Base-by-base conservation (phyloP, 2,888 invertebrate genomes). In the Strigamia transsilvanica region DNA sequence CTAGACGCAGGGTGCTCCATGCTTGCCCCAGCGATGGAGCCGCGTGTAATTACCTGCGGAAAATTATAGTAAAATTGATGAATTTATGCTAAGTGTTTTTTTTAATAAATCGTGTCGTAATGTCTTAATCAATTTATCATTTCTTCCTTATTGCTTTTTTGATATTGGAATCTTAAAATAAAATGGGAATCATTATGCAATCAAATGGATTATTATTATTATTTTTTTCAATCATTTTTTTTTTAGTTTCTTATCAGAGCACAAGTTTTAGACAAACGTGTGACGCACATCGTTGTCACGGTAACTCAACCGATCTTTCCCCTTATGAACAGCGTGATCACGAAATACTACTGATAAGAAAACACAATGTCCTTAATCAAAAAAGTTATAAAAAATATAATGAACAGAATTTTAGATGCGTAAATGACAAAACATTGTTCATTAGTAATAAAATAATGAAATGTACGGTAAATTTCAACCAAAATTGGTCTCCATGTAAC, bases 71-170 rank as follows among this genome's bases (percentile, higher is more conserved):
- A 2, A 46, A 13, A 9, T 38, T 38, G 6, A 38, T 38, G 2
- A 38, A 38, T 38, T 38, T 38, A 9, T 38, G 10, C 4, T 38
- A 38, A 38, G 15, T 46, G 4, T 46, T 46, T 46, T 46, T 46
- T 46, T 46, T 46, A n/a, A n/a, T 46, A n/a, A 46, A 9, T 46
- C 15, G 5, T 13, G 1, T 13, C 4, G 15, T 46, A 46, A 46
- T 46, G 46, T 38, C 46, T 46, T 46, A 13, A 46, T 46, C 12
- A 46, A 10, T 46, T 46, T 46, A 46, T 46, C 46, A 46, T 46
- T 46, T 46, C 46, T 46, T 46, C 46, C 46, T 46, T 46, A 46
- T 46, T 46, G 46, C 46, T 46, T n/a, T 46, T 46, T n/a, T 46
- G 46, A 46, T 46, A 46, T 46, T 46, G n/a, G 46, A 46, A 9